These are phyloP conservation scores for Trimorus sp. DNA, from an alignment of 2,888 invertebrate species.

Conservation along the genomic window DNA sequence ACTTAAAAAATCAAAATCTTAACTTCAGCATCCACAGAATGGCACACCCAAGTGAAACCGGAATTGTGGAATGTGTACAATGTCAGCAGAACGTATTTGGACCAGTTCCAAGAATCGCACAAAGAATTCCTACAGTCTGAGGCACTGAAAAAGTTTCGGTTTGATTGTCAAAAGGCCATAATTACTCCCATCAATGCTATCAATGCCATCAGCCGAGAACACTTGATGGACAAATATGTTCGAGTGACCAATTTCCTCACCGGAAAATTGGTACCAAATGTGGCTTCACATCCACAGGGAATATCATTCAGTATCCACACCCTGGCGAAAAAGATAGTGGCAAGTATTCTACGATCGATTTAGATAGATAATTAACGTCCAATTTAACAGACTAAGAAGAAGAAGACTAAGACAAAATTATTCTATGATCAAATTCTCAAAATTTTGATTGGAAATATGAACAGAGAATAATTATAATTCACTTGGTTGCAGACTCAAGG, in stretches of 20 bases:
- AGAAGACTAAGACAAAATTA: too few relatives aligned
- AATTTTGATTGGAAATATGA: too few relatives aligned
- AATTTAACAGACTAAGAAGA: too few relatives aligned
- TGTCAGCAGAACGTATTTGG: conserved; percentile 83
- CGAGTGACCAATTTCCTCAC: conserved; percentile 87
- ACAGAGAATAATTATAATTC: background rate
- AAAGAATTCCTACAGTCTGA: conserved; percentile 85
- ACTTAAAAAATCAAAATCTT: too few relatives aligned
- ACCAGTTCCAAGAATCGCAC: conserved; percentile 84
- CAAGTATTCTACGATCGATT: conserved; percentile 76
- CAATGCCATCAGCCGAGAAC: conserved; percentile 88
- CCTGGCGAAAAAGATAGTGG: conserved; percentile 89
- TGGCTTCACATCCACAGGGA: conserved; percentile 89
- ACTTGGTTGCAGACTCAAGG: conserved; percentile 86
- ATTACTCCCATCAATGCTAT: conserved; percentile 94
- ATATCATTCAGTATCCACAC: conserved; percentile 86
- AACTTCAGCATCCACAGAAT: too few relatives aligned
- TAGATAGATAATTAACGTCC: background rate
- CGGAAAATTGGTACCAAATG: conserved; percentile 86
- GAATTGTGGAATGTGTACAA: background rate
- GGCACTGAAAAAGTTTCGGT: conserved; percentile 88
- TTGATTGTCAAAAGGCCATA: conserved; percentile 92
- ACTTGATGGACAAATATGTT: conserved; percentile 89
- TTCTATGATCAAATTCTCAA: too few relatives aligned
- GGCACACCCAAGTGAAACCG: too few relatives aligned